Conservation (phyloP, 2,797 vertebrate species). For the Parotocinclus haroldoi region DNA sequence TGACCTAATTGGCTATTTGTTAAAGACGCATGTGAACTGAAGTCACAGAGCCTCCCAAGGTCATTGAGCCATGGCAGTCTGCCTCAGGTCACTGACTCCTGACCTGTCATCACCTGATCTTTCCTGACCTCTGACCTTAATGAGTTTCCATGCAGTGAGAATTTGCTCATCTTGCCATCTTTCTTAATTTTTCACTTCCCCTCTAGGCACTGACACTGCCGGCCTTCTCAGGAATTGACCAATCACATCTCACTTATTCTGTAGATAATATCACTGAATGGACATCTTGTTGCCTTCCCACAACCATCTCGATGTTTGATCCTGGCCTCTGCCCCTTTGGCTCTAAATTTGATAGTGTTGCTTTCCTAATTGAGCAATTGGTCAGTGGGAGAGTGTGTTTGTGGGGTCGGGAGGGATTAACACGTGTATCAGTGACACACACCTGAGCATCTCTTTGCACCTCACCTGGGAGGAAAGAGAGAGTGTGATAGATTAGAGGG, state of each 20-base stretch:
- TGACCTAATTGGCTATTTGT: slow-evolving; percentile 20
- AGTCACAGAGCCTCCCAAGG: background rate
- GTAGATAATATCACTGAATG: background rate
- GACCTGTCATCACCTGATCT: slow-evolving; percentile 26
- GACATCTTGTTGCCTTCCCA: slow-evolving; percentile 22
- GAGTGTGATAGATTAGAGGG: slow-evolving; percentile 18
- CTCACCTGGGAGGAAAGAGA: slow-evolving; percentile 35
- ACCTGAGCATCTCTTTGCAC: slow-evolving; percentile 30
- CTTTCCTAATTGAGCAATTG: slow-evolving; percentile 44
- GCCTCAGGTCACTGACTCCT: slow-evolving; percentile 16
- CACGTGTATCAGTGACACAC: slow-evolving; percentile 40
- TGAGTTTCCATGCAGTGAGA: slow-evolving; percentile 25
- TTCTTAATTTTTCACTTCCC: slow-evolving; percentile 31
- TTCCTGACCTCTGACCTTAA: slow-evolving; percentile 19
- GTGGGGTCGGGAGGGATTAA: slow-evolving; percentile 24
- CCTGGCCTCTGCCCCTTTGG: slow-evolving; percentile 24
- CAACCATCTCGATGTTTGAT: slow-evolving; percentile 35
- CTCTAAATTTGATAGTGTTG: slow-evolving; percentile 38
- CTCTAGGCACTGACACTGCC: slow-evolving; percentile 25
- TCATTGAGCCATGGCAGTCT: slow-evolving; percentile 1
- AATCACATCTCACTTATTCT: slow-evolving; percentile 1
- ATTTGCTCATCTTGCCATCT: slow-evolving; percentile 31
- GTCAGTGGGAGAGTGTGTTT: slow-evolving; percentile 11
- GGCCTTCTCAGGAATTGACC: background rate
- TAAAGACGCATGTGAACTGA: slow-evolving; percentile 17